phyloP scores from a whole-genome alignment of 2,113 vertebrate genomes.

The Cnemophilus loriae region DNA sequence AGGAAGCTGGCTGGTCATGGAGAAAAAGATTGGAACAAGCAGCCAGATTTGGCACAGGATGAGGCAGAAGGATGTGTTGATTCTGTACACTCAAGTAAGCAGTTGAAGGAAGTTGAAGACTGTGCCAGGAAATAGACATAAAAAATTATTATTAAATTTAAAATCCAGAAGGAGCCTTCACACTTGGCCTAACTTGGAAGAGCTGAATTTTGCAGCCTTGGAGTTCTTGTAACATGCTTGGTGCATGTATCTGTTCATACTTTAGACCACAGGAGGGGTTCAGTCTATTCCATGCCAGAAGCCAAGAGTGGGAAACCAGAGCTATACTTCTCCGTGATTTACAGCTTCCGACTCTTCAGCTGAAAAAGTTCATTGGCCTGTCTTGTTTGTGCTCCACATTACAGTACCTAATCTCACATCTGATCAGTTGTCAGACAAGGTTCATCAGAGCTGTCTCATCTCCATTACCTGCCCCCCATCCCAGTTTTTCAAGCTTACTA shows the following conservation, averaged over 20 bases:
- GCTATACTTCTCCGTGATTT: not conserved
- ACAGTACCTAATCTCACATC: conserved; percentile 22
- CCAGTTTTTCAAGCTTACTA: conserved; percentile 49
- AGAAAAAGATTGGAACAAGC: not conserved
- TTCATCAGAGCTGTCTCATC: conserved; percentile 13
- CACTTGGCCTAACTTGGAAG: not conserved
- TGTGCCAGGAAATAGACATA: not conserved
- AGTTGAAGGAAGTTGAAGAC: not conserved
- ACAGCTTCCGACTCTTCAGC: not conserved
- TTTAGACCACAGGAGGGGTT: not conserved
- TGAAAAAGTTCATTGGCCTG: not conserved
- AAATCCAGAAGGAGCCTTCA: not conserved
- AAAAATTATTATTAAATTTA: not conserved
- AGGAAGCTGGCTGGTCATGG: not conserved
- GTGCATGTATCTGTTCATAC: not conserved
- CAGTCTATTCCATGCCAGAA: not conserved
- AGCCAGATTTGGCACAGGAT: not conserved
- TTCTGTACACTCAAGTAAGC: not conserved
- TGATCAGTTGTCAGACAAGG: conserved; percentile 38
- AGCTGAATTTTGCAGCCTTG: not conserved
- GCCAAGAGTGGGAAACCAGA: not conserved
- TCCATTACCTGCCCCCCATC: conserved; percentile 33
- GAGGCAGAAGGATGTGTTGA: not conserved
- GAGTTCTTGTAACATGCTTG: not conserved
- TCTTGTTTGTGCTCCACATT: conserved; percentile 5